A percentile compares a stretch with the other conserved stretches of the same genome.
Evolutionary conservation across 2,797 vertebrate genomes (phyloP).

Genomic region (Falco rusticolus): DNA sequence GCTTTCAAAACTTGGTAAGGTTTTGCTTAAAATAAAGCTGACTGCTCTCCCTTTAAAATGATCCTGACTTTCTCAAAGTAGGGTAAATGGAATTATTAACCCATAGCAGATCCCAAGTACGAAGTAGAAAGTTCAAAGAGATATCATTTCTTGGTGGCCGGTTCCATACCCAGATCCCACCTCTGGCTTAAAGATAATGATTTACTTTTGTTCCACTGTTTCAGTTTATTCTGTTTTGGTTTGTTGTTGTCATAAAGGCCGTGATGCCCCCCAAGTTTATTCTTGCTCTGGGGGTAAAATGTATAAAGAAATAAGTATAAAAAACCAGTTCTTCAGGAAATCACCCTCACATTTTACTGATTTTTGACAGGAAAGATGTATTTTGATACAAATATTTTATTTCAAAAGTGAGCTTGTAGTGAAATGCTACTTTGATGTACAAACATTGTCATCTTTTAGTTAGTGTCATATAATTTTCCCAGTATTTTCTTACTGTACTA

Average conservation of each 20-base stretch:
- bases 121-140: neutral
- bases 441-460: neutral
- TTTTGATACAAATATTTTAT: neutral
- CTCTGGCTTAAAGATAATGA: neutral
- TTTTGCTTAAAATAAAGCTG: neutral
- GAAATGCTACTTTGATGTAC: neutral
- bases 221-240: neutral
- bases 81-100: neutral
- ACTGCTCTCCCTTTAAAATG: neutral
- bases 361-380: neutral
- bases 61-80: neutral
- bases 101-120: neutral
- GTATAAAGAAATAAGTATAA: no score
- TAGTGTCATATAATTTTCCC: neutral
- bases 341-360: neutral
- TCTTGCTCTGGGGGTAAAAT: neutral
- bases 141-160: neutral
- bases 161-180: neutral
- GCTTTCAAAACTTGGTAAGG: neutral
- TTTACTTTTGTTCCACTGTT: neutral
- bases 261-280: accelerated
- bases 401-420: neutral
- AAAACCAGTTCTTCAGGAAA: neutral
- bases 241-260: neutral
- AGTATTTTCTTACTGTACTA: neutral